Evolutionary conservation across 1,140 invertebrate genomes (phyloP), one percentile per base, ranked within the genome.

Genomic region (Drosophila equinoxialis): DNA sequence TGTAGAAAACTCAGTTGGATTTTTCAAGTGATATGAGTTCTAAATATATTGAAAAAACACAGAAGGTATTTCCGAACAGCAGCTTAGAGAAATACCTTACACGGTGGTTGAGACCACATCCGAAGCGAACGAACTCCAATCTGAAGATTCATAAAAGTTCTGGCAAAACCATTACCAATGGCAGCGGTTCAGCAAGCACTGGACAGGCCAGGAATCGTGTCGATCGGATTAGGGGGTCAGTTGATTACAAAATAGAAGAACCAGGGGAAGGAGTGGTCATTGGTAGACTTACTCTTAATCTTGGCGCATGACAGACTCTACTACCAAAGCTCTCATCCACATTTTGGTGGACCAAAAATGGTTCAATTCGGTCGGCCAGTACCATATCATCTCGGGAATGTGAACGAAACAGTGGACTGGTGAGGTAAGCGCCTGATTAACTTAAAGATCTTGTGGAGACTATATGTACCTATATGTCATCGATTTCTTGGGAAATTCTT

Each of bases 21-120:
- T 26, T 26, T 26, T 5, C 26, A 26, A 26, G 3, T 26, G 26
- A 26, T 26, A 26, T 26, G 5, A 26, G 26, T 5, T 26, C 3
- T 26, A 26, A 26, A 26, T 26, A 26, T 5, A 30, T 30, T 17
- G 1, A 3, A 30, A 6, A 30, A 6, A 30, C 76, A 97, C 97
- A 0, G 94, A 95, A 17, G 97, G 96, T 41, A 96, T 98, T 96
- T 96, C 95, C 55, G 96, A 97, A 79, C 96, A 96, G 71, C 97
- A 98, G 90, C 94, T 98, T 3, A 94, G 95, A 76, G 97, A 98
- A 92, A 98, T 98, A 77, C 96, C 97, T 3, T 99, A 98, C 92
- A 98, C 97, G 2, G 96, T 97, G 63, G 97, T 98, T 2, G 95
- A 96, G 92, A 95, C 95, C 10, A 95, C 94, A 20, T 90, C n/a